A percentile compares a stretch with the other conserved stretches of the same genome.
phyloP scores from a whole-genome alignment of 2,113 vertebrate genomes.

The Aleadryas rufinucha region DNA sequence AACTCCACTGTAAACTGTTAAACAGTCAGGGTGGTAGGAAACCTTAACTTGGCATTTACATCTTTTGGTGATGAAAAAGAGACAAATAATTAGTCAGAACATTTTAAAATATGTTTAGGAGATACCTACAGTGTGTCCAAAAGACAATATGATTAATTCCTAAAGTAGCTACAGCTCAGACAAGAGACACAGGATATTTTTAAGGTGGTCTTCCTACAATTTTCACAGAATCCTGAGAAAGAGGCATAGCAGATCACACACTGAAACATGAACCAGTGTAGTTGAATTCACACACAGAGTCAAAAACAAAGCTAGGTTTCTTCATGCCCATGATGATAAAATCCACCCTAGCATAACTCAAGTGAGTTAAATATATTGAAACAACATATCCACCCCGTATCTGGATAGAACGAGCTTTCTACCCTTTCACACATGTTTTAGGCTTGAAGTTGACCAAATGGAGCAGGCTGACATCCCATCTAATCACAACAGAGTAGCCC shows the following conservation, averaged over 20 bases:
- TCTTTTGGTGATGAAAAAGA: not conserved
- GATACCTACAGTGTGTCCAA: rapidly evolving
- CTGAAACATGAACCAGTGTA: rapidly evolving
- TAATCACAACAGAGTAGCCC: not conserved
- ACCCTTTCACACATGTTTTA: not conserved
- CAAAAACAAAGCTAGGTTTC: not conserved
- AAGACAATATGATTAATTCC: not conserved
- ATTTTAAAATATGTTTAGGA: not conserved
- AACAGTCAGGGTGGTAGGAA: not conserved
- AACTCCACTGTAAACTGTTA: not conserved
- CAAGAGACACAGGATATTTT: not conserved
- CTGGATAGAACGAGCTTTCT: not conserved
- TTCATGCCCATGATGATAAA: not conserved
- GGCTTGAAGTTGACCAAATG: not conserved
- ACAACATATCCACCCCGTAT: not conserved
- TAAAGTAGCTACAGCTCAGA: not conserved
- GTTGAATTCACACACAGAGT: not conserved
- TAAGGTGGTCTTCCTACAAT: not conserved
- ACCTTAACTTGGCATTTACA: rapidly evolving
- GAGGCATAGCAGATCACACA: rapidly evolving
- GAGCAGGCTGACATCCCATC: not conserved
- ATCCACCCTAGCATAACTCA: not conserved
- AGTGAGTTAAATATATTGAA: not conserved
- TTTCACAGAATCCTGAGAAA: not conserved
- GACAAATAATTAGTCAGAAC: not conserved